Evolutionary conservation across 2,888 invertebrate genomes (phyloP).

Genomic region (Drosophila vallismaia): DNA sequence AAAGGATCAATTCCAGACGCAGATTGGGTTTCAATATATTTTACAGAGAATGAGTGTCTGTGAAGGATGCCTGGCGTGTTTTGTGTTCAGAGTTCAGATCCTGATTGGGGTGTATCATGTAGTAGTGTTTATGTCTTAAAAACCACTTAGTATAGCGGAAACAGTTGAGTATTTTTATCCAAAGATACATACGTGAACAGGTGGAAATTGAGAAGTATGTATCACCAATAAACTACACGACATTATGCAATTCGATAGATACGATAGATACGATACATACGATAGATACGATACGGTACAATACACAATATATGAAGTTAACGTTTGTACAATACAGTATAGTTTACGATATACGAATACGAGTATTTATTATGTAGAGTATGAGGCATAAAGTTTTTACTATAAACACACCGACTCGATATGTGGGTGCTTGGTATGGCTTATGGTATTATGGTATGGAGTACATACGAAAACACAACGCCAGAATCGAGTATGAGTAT

Average conservation of each 20-base stretch:
- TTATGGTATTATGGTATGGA: conserved; percentile 36
- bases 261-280: conserved; percentile 33
- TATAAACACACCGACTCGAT: conserved; percentile 33
- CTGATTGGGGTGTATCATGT: conserved; percentile 2
- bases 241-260: conserved; percentile 32
- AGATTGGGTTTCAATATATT: conserved; percentile 23
- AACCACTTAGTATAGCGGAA: conserved; percentile 14
- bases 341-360: conserved; percentile 32
- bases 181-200: conserved; percentile 34
- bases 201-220: conserved; percentile 20
- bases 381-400: conserved; percentile 9
- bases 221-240: conserved; percentile 40
- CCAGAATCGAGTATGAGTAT: conserved; percentile 42
- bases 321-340: conserved; percentile 59
- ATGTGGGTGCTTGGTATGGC: conserved; percentile 11
- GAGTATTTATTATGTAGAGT: conserved; percentile 31
- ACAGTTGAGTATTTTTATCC: conserved; percentile 27
- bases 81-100: conserved; percentile 1
- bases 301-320: conserved; percentile 36
- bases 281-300: conserved; percentile 41
- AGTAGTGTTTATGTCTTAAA: conserved; percentile 11
- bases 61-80: conserved; percentile 9
- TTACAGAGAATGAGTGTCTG: conserved; percentile 32
- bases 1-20: conserved; percentile 38
- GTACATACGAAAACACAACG: conserved; percentile 62